These are phyloP conservation scores for Aleiodes sp. DNA, from an alignment of 1,140 invertebrate species.

Conservation along the genomic window DNA sequence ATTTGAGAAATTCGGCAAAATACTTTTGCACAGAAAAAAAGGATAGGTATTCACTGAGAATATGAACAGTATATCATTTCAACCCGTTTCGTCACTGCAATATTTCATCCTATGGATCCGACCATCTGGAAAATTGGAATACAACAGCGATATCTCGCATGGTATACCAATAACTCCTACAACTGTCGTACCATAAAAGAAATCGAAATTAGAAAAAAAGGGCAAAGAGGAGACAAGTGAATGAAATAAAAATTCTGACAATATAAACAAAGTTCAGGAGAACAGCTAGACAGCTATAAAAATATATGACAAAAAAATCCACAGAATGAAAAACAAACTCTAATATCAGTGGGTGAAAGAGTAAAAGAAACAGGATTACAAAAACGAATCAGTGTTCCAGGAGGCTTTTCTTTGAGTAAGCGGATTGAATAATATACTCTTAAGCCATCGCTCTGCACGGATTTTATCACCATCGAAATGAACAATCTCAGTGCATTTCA, in stretches of 20 bases:
- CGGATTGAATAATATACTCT: slow-evolving; percentile 5
- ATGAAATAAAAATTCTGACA: slow-evolving; percentile 8
- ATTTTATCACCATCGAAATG: background rate
- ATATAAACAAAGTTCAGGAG: background rate
- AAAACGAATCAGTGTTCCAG: background rate
- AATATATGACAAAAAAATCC: background rate
- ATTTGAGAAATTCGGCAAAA: background rate
- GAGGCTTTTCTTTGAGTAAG: background rate
- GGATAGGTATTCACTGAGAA: slow-evolving; percentile 20
- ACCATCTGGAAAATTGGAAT: slow-evolving; percentile 43
- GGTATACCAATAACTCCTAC: slow-evolving; percentile 38
- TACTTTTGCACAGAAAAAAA: slow-evolving; percentile 7
- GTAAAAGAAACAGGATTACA: background rate
- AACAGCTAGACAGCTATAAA: background rate
- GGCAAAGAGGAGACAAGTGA: background rate
- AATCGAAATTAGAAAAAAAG: slow-evolving; percentile 21
- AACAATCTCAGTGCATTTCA: background rate
- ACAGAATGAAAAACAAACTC: background rate
- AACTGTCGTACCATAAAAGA: slow-evolving; percentile 33
- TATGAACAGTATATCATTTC: slow-evolving; percentile 30
- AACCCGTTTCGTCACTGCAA: slow-evolving; percentile 35
- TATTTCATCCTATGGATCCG: slow-evolving; percentile 35
- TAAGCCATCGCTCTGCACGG: background rate
- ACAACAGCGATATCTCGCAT: slow-evolving; percentile 30
- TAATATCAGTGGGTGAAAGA: background rate